Evolutionary conservation across 2,113 vertebrate species (phyloP).

Genomic region (Cyphomyrus discorhynchus): DNA sequence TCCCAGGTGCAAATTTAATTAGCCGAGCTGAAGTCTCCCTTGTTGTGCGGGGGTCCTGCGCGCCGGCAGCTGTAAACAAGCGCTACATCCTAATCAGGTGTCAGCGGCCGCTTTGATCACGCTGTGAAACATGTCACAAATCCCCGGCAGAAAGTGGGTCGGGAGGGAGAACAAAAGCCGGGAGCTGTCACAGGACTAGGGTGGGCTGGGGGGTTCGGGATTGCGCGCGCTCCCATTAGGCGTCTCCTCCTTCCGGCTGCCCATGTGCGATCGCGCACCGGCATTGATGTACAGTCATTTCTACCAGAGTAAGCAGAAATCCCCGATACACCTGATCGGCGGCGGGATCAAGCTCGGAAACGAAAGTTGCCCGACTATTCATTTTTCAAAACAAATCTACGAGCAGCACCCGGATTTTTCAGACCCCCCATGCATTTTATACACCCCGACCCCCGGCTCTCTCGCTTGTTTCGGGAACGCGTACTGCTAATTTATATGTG

Average conservation of each 20-base stretch:
- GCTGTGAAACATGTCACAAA: constrained; percentile 81
- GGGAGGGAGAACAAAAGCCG: constrained; percentile 78
- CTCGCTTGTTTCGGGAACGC: neutral
- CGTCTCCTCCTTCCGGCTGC: constrained; percentile 58
- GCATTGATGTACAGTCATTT: constrained; percentile 56
- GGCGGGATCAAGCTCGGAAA: constrained; percentile 39
- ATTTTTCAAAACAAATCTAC: constrained; percentile 28
- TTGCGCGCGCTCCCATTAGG: constrained; percentile 79
- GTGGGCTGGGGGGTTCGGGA: constrained; percentile 61
- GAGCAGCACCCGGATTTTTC: neutral
- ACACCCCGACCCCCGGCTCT: neutral
- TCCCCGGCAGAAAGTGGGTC: constrained; percentile 80
- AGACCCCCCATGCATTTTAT: neutral
- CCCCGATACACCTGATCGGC: constrained; percentile 40
- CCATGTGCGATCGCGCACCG: constrained; percentile 56
- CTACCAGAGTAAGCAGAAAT: constrained; percentile 52
- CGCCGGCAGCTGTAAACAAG: constrained; percentile 85
- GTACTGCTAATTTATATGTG: neutral
- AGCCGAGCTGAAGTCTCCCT: constrained; percentile 76
- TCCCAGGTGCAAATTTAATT: constrained; percentile 95
- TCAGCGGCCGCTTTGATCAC: constrained; percentile 89
- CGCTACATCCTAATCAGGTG: constrained; percentile 85
- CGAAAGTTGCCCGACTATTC: constrained; percentile 29
- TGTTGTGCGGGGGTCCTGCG: constrained; percentile 74
- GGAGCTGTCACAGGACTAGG: constrained; percentile 76